Base-by-base conservation (phyloP, 2,888 invertebrate species). In the Sesamia inferens region DNA sequence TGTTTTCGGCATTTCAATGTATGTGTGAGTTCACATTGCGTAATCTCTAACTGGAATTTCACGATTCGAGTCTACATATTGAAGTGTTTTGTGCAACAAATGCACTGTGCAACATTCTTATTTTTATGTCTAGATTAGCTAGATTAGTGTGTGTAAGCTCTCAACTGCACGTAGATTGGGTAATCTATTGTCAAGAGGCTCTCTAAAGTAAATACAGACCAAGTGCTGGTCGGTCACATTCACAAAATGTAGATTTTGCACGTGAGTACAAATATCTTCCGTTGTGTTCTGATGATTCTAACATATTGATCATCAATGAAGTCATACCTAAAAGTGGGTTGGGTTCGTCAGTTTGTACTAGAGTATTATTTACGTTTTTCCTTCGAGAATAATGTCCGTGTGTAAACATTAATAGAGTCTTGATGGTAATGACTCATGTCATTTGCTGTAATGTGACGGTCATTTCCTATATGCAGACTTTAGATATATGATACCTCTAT, bases 1-100 rank as follows among this genome's bases (percentile, higher is more conserved):
- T 79, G 63, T 75, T 68, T 74, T 75, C 62, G 62, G 61, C 51
- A 51, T 73, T 78, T 64, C 58, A 76, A 76, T 74, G 76, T 51
- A 72, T 62, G 74, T 63, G 67, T 63, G 58, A 74, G 78, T 71
- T 70, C 47, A 80, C 47, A 62, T 86, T 87, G 74, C 76, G 64
- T 81, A 84, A 85, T 72, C 13, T 77, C 10, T 61, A 70, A 85
- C 77, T 84, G 74, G 82, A 85, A 84, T 83, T 83, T 85, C 86
- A 78, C 79, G 86, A 87, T 84, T 77, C 51, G 65, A 79, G 54
- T 81, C 64, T 74, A 84, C 62, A 85, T 78, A 79, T 85, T 84
- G 64, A 84, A 80, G 74, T 73, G 68, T 80, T 86, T 85, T 81
- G 85, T 84, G 86, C 80, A 84, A 81, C 74, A 59, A 77, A 76